These are phyloP conservation scores for Uria lomvia DNA, from an alignment of 2,113 vertebrate species.

Conservation along the genomic window DNA sequence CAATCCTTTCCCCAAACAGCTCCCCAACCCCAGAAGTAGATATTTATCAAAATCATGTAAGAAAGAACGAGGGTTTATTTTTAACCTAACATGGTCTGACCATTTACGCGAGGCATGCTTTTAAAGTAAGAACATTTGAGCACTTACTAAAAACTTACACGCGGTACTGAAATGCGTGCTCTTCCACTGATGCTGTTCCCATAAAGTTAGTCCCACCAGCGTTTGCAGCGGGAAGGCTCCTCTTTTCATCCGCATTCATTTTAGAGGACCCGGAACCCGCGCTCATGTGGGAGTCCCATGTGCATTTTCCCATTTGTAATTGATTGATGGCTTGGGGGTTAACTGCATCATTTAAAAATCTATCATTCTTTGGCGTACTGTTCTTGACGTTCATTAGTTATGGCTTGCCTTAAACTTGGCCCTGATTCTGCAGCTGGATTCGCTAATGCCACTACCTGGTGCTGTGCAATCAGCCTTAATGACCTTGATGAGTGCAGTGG, in stretches of 20 bases:
- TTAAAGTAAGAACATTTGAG: background rate
- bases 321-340: constrained; percentile 5
- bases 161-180: fast-evolving
- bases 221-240: background rate
- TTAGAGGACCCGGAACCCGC: background rate
- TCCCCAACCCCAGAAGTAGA: background rate
- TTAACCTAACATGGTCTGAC: background rate
- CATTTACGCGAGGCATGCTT: background rate
- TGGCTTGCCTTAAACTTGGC: background rate
- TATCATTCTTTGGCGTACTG: background rate
- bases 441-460: background rate
- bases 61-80: background rate
- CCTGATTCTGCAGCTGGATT: background rate
- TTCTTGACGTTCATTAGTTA: background rate
- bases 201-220: background rate
- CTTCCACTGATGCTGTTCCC: background rate
- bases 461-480: background rate
- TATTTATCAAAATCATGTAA: background rate
- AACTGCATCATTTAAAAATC: constrained; percentile 29
- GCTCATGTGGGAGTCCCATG: fast-evolving
- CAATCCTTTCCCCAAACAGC: background rate
- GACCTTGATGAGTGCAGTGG: background rate
- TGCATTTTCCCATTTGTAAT: background rate
- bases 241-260: background rate
- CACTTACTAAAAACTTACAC: background rate